Base-by-base conservation (phyloP, 2,797 vertebrate species). In the Bufotes viridis region DNA sequence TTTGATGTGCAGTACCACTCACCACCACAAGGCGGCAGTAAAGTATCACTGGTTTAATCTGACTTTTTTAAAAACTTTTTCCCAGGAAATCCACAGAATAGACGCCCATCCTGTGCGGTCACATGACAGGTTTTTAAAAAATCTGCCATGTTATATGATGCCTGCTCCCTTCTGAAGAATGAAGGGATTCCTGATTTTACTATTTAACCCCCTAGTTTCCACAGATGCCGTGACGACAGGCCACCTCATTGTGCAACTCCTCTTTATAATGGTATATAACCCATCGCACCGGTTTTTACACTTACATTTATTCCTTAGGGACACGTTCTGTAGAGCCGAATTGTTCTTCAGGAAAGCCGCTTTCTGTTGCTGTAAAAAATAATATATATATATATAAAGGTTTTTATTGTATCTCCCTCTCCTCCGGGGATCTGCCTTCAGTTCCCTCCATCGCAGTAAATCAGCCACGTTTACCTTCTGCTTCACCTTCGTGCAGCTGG, bases 401-500 rank as follows among this genome's bases (percentile, higher is more conserved):
- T 82, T 42, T 42, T 11, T 53, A 26, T 34, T 34, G 7, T 6
- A n/a, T 72, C 1, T 1, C 11, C n/a, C 65, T 18, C 7, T 6
- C 2, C 12, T 26, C 13, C 15, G 4, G 6, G n/a, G 2, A 6
- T 1, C 6, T 0, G 9, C 74, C 74, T 3, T 6, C 9, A 49
- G 34, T 14, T 7, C 7, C 3, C 24, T 24, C 70, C 3, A 7
- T 2, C 24, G 26, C 20, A 22, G 42, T 13, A 12, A 14, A n/a
- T 3, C 53, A 7, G 9, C 20, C 42, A 76, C 1, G 76, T 95
- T 96, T 94, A 98, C 97, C 96, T 96, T 96, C 92, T 98, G 97
- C 91, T 98, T 98, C 94, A 98, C 96, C 93, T 98, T 98, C 92
- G 94, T 94, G 80, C 97, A 98, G 96, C 97, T 97, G 90, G 96